Percentiles rank a stretch among this genome's conserved stretches.
Evolutionary conservation across 1,140 invertebrate genomes (phyloP).

Genomic region (Drosophila grimshawi): DNA sequence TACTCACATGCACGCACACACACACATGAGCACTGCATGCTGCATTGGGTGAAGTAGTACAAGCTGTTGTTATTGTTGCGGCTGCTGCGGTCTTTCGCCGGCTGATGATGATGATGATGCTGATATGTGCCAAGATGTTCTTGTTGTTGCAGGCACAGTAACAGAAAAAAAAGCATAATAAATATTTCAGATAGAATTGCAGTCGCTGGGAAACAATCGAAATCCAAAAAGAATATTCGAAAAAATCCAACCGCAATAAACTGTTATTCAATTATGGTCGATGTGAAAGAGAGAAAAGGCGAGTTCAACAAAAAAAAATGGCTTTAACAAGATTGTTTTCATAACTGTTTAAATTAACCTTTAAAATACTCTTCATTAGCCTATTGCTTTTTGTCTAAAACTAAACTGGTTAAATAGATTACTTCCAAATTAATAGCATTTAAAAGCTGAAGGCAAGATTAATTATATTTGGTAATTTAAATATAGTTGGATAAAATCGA

Average conservation of each 20-base stretch:
- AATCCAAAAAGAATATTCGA: background rate
- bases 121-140: conserved; percentile 28
- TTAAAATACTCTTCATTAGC: too few relatives aligned
- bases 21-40: conserved; percentile 6
- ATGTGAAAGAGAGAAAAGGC: background rate
- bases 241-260: conserved; percentile 1
- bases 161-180: conserved; percentile 20
- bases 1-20: conserved; percentile 11
- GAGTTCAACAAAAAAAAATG: background rate
- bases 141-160: conserved; percentile 14
- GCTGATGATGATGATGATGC: conserved; percentile 36
- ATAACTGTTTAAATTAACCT: too few relatives aligned
- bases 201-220: conserved; percentile 24
- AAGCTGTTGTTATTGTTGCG: conserved; percentile 33
- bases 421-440: background rate
- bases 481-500: background rate
- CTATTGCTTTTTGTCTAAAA: too few relatives aligned
- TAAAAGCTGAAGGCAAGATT: background rate
- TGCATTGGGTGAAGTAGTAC: conserved; percentile 49
- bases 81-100: conserved; percentile 40
- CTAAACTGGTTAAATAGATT: too few relatives aligned
- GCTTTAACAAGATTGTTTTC: too few relatives aligned
- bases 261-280: background rate
- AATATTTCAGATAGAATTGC: conserved; percentile 40
- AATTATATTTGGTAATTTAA: conserved; percentile 1